Evolutionary conservation across 2,113 vertebrate species (phyloP), one percentile per base, ranked within the genome.

Genomic region (Oncorhynchus nerka): DNA sequence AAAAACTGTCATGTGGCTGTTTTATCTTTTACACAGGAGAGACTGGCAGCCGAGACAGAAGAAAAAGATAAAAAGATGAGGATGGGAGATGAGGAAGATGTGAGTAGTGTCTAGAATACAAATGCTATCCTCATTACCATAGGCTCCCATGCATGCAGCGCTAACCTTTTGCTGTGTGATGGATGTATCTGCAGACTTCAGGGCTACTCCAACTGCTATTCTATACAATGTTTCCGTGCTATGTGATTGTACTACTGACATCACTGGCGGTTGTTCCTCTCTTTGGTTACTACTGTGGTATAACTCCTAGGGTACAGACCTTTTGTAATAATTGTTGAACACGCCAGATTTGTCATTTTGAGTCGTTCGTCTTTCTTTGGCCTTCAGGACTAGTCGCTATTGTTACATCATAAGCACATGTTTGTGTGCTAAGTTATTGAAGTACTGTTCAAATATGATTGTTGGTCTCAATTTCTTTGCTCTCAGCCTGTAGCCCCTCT

Each of bases 51-150:
- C 12, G 69, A 83, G 75, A 89, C 78, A 80, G 80, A 59, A 74
- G 66, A 61, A 19, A 83, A 64, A 69, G 65, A 75, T 45, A 57
- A 13, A 13, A n/a, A 79, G 51, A 91, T 90, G 87, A n/a, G 80
- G 51, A 91, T 90, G 87, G 91, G 74, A 77, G 92, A 93, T 65
- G 86, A 91, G 70, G 90, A 79, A 59, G 77, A 61, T 1, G 92
- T 92, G 77, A 88, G 92, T 87, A 79, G 8, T 24, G 20, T 62
- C 71, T 45, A 51, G 61, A 65, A n/a, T 74, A 34, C 32, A 19
- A 7, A 68, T 49, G 5, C 68, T 39, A 12, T 4, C 11, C 64
- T 5, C n/a, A 72, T 13, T 7, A 1, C 30, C 71, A 75, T 22
- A 19, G 11, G 1, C 20, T 55, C 61, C 13, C 24, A 32, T 20